Percentiles rank a stretch among this genome's conserved stretches.
Evolutionary conservation across 2,113 vertebrate genomes (phyloP).

Genomic region (Thunnus maccoyii): DNA sequence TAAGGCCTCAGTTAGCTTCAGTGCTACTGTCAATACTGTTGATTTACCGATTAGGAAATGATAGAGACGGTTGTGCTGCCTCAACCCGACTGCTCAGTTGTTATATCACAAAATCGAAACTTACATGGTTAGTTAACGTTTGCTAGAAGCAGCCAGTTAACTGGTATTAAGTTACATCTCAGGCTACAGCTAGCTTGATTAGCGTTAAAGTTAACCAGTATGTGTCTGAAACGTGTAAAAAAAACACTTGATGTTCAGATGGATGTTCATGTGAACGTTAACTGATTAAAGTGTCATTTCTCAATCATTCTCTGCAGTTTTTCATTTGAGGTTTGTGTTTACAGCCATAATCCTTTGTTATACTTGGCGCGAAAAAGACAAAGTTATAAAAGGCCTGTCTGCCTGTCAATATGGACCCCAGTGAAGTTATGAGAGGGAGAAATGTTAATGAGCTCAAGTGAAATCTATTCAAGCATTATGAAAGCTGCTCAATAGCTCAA

Average conservation of each 20-base stretch:
- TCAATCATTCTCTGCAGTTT: accelerated
- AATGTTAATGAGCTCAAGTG: no score
- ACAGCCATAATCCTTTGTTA: slow-evolving; percentile 17
- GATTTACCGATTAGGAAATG: accelerated
- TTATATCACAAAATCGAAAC: background rate
- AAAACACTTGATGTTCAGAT: no score
- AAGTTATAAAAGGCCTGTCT: background rate
- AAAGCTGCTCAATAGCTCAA: no score
- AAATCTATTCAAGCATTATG: no score
- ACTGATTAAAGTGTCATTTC: accelerated
- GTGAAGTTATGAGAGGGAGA: background rate
- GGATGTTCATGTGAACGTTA: no score
- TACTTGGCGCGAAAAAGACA: slow-evolving; percentile 54
- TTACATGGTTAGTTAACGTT: background rate
- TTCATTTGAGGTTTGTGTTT: background rate
- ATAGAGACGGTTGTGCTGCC: no score
- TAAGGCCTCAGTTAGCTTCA: slow-evolving; percentile 19
- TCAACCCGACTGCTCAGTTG: no score
- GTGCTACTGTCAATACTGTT: background rate
- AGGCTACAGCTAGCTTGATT: no score
- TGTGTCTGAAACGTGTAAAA: no score
- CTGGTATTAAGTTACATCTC: no score
- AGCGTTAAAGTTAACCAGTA: no score
- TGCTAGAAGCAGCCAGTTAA: background rate
- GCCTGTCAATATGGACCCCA: background rate